phyloP scores from a whole-genome alignment of 2,797 vertebrate genomes.

The Liasis olivaceus region DNA sequence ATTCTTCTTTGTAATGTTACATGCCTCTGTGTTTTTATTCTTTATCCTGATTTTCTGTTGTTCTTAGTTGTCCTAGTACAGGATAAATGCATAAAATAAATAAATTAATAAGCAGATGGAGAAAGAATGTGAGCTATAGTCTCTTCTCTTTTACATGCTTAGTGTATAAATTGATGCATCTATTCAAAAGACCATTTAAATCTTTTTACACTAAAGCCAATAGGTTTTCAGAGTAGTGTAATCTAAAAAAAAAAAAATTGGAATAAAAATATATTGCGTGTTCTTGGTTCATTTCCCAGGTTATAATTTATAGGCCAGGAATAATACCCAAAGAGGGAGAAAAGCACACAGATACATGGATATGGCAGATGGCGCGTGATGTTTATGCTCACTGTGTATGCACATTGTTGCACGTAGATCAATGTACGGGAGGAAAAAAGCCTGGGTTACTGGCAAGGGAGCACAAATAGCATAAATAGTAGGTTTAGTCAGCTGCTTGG shows the following conservation, averaged over 20 bases:
- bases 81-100: neutral
- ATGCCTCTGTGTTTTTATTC: too few species aligned
- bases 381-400: slow-evolving; percentile 19
- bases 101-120: neutral
- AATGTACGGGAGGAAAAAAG: slow-evolving; percentile 19
- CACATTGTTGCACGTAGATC: slow-evolving; percentile 19
- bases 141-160: neutral
- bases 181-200: slow-evolving; percentile 58
- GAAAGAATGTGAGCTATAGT: neutral
- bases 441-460: neutral
- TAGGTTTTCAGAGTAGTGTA: neutral
- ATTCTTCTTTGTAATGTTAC: too few species aligned
- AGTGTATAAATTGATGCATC: slow-evolving; percentile 42
- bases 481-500: neutral
- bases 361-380: slow-evolving; percentile 88
- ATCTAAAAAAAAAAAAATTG: neutral
- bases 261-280: neutral
- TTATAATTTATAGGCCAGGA: slow-evolving; percentile 79
- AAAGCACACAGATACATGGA: slow-evolving; percentile 82
- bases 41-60: too few species aligned
- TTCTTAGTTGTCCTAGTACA: too few species aligned
- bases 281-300: slow-evolving; percentile 67
- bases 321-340: slow-evolving; percentile 62
- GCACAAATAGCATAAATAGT: neutral
- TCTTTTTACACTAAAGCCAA: slow-evolving; percentile 40